These are phyloP conservation scores for Ophonus ardosiacus DNA, from an alignment of 2,888 invertebrate species.

Conservation along the genomic window DNA sequence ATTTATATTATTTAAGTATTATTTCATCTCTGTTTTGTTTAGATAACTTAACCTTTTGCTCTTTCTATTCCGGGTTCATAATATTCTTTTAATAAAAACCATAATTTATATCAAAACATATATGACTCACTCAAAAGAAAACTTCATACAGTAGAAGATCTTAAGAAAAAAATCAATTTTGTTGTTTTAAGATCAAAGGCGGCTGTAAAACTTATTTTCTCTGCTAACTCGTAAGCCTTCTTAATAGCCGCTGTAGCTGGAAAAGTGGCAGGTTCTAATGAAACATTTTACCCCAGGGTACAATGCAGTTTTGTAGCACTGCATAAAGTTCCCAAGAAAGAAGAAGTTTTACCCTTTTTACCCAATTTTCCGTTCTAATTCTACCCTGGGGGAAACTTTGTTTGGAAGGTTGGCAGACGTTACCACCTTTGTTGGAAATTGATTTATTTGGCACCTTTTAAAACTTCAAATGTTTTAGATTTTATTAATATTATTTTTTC, in stretches of 20 bases:
- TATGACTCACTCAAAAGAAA: neutral
- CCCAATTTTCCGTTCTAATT: constrained; percentile 6
- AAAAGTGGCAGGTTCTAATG: neutral
- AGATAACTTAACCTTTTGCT: neutral
- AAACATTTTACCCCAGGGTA: neutral
- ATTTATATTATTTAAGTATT: neutral
- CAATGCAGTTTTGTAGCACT: constrained; percentile 1
- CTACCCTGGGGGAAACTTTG: neutral
- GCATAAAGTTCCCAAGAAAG: neutral
- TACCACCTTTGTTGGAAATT: no score
- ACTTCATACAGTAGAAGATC: neutral
- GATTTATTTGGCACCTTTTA: no score
- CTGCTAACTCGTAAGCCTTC: neutral
- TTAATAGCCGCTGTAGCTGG: neutral
- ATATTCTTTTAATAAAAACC: neutral
- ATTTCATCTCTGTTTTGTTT: neutral
- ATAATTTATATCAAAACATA: neutral
- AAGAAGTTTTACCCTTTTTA: neutral
- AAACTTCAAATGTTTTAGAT: no score
- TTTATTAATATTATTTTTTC: no score
- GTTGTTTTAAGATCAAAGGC: neutral
- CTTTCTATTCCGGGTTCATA: neutral
- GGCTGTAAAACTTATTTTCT: neutral
- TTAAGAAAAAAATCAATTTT: neutral
- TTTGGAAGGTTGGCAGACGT: neutral